Conservation (phyloP, 2,888 invertebrate genomes). For the Meliscaeva auricollis region DNA sequence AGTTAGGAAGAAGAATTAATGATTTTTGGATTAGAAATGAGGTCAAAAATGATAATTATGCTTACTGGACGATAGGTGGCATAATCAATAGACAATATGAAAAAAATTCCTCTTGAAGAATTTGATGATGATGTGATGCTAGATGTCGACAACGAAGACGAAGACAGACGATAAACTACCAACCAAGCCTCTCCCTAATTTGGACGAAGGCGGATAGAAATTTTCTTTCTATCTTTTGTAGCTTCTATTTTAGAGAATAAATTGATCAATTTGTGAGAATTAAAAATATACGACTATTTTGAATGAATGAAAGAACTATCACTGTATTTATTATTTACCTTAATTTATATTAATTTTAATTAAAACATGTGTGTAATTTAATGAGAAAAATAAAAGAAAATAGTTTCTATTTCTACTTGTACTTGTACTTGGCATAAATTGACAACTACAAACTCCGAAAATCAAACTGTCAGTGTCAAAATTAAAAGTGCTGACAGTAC, state of each 20-base stretch:
- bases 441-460: constrained; percentile 6
- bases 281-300: background rate
- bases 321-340: constrained; percentile 55
- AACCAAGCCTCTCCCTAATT: constrained; percentile 72
- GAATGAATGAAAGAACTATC: background rate
- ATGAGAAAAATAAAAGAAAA: constrained; percentile 5
- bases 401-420: constrained; percentile 21
- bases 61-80: constrained; percentile 74
- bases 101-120: constrained; percentile 57
- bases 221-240: constrained; percentile 45
- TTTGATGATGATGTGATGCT: constrained; percentile 48
- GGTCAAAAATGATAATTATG: constrained; percentile 46
- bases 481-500: background rate
- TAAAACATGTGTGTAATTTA: constrained; percentile 49
- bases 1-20: constrained; percentile 35
- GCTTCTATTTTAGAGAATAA: constrained; percentile 38
- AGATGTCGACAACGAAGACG: constrained; percentile 51
- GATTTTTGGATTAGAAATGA: constrained; percentile 59
- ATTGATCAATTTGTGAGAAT: constrained; percentile 11
- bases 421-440: background rate
- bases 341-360: constrained; percentile 37
- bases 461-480: background rate
- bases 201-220: constrained; percentile 58
- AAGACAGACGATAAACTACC: constrained; percentile 14
- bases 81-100: constrained; percentile 41